Base-by-base conservation (phyloP, 1,140 invertebrate species). In the Dreissena rostriformis region DNA sequence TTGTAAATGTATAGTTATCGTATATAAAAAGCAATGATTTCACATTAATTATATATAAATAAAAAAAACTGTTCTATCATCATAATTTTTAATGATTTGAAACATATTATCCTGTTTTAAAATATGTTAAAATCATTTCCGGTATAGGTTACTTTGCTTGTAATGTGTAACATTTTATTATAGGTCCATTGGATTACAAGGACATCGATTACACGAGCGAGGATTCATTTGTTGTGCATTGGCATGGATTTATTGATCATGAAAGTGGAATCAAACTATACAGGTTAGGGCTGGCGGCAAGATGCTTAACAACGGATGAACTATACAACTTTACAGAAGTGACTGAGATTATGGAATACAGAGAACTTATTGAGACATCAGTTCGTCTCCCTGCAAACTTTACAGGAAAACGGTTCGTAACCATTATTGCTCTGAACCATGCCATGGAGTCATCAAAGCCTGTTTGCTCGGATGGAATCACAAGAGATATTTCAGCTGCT, bases 181-280 rank as follows among this genome's bases (percentile, higher is more conserved):
- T 28, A 78, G 75, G 88, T n/a, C 24, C 67, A 7, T 15, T 24
- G 6, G 77, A 55, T 17, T n/a, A 52, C 15, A 39, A 53, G 7
- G 88, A 90, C 61, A 80, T 88, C 15, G 88, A 90, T 70, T 90
- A 84, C 65, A 87, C 84, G 22, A 88, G 87, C 55, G 70, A 77
- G 0, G 26, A 70, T 15, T 22, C 49, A 10, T 28, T 88, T 26
- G 52, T 73, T 51, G 80, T 86, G n/a, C 63, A 80, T 53, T 88
- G 87, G 87, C 68, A 84, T 29, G 88, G 88, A 8, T 90, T 88
- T 74, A 74, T 84, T 49, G 88, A 90, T 57, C 86, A 84, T 51
- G 88, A 90, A 79, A 88, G 87, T 80, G 87, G 86, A 8, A 85
- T 90, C 28, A 67, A 71, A 24, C 39, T 85, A n/a, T 89, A 88